phyloP scores from a whole-genome alignment of 2,113 vertebrate genomes.

The cat (Felis catus) region F.catus_Fca126_mat1.0 CM031419.1:135914501-135915000 shows the following conservation, averaged over 20 bases:
- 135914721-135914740: constrained; percentile 65
- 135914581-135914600: constrained; percentile 80
- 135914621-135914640: constrained; percentile 82
- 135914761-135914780: neutral
- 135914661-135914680: constrained; percentile 78
- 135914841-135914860: neutral
- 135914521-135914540: constrained; percentile 79
- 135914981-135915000: neutral
- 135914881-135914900: neutral
- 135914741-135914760: constrained; percentile 53
- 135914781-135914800: neutral
- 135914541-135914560: constrained; percentile 78
- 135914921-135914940: neutral
- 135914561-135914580: constrained; percentile 72
- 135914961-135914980: neutral
- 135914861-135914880: neutral
- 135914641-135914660: constrained; percentile 78
- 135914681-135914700: constrained; percentile 77
- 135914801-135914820: neutral
- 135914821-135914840: neutral
- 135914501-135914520: constrained; percentile 82
- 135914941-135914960: neutral
- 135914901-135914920: neutral
- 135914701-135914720: constrained; percentile 71
- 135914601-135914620: constrained; percentile 75